Conservation (phyloP, 1,140 invertebrate genomes). For the Polypedilum pembai region DNA sequence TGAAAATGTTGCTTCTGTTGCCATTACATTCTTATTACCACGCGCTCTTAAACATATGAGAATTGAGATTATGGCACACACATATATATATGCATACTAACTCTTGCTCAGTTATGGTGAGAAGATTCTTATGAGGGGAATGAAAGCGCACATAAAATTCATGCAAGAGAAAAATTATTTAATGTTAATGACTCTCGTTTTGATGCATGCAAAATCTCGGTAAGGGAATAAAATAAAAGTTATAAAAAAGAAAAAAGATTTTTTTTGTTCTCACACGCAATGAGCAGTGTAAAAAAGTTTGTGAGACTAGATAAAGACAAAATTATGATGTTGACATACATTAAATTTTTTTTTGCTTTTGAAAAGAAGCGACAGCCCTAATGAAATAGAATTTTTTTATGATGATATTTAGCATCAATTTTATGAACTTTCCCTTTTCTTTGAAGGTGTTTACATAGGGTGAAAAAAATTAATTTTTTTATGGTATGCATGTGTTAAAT, state of each 20-base stretch:
- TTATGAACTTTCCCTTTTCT: too few relatives aligned
- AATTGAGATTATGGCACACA: neutral
- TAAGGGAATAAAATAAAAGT: neutral
- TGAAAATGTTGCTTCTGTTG: conserved; percentile 5
- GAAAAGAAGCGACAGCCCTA: too few relatives aligned
- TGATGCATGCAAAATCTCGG: conserved; percentile 5
- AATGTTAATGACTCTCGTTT: conserved; percentile 13
- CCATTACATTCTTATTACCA: conserved; percentile 5
- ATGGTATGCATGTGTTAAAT: too few relatives aligned
- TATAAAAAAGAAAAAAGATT: neutral
- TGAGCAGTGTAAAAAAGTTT: neutral
- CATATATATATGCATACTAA: neutral
- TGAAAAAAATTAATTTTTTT: too few relatives aligned
- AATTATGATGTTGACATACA: conserved; percentile 18
- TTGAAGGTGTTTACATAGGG: too few relatives aligned
- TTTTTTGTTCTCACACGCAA: neutral
- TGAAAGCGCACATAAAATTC: too few relatives aligned
- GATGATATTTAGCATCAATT: too few relatives aligned
- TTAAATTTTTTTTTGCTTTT: neutral
- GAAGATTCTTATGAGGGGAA: too few relatives aligned
- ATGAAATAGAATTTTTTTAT: too few relatives aligned
- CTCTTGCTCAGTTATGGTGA: too few relatives aligned
- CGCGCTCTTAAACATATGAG: conserved; percentile 4
- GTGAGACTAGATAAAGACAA: neutral
- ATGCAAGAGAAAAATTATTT: neutral